phyloP scores from a whole-genome alignment of 1,140 invertebrate species.

The Lasaia peninsularis region DNA sequence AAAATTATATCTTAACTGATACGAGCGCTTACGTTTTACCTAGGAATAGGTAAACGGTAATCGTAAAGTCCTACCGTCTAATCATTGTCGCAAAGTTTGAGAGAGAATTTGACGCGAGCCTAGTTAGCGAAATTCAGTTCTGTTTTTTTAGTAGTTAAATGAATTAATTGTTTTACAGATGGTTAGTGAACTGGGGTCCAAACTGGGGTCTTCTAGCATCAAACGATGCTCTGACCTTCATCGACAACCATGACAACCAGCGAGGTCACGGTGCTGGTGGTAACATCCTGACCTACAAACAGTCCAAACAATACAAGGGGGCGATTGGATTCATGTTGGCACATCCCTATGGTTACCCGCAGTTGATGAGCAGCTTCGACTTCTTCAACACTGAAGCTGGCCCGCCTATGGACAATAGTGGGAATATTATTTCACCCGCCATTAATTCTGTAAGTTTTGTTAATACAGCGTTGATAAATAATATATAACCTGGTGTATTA shows the following conservation, averaged over 20 bases:
- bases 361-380: conserved; percentile 88
- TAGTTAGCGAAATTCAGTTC: no score
- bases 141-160: no score
- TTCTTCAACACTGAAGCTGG: conserved; percentile 78
- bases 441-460: conserved; percentile 76
- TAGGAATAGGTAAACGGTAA: no score
- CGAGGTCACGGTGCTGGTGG: conserved; percentile 79
- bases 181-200: conserved; percentile 77
- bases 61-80: no score
- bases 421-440: conserved; percentile 81
- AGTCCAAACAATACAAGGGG: conserved; percentile 79
- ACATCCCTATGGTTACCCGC: conserved; percentile 86
- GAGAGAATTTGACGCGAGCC: no score
- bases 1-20: no score
- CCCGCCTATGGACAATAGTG: conserved; percentile 81
- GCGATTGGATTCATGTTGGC: conserved; percentile 91
- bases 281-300: conserved; percentile 80
- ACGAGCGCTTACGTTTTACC: no score
- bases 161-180: conserved; percentile 51
- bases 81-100: no score
- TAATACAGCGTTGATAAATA: no score
- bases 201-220: conserved; percentile 78
- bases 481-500: no score
- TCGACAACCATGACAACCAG: conserved; percentile 82
- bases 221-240: conserved; percentile 78